Percentiles rank a stretch among this genome's conserved stretches.
Evolutionary conservation across 2,113 vertebrate genomes (phyloP).

Genomic region (Sigmodon hispidus): DNA sequence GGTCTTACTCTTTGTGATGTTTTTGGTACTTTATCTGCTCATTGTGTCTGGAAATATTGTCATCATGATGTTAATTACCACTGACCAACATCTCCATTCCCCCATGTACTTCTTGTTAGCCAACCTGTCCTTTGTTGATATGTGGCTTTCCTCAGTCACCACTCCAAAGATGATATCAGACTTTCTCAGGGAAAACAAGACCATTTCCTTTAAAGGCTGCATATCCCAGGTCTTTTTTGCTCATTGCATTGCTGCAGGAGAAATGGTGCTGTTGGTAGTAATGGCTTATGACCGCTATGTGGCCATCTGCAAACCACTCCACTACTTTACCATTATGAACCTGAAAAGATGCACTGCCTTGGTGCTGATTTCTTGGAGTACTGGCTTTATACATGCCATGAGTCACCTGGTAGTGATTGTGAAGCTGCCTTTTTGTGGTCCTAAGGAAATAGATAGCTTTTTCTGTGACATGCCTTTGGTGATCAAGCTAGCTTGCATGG

Average conservation of each 20-base stretch:
- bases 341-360: conserved; percentile 35
- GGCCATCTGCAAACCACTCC: conserved; percentile 80
- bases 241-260: conserved; percentile 60
- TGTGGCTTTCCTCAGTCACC: conserved; percentile 60
- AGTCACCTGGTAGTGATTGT: conserved; percentile 61
- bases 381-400: conserved; percentile 57
- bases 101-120: conserved; percentile 73
- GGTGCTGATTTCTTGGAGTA: conserved; percentile 25
- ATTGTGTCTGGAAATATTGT: conserved; percentile 70
- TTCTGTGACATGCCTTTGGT: conserved; percentile 71
- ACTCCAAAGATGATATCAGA: conserved; percentile 65
- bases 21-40: conserved; percentile 64
- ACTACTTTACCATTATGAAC: conserved; percentile 73
- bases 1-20: conserved; percentile 41
- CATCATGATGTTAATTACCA: conserved; percentile 58
- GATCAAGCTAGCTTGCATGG: conserved; percentile 65
- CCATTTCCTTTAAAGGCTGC: conserved; percentile 68
- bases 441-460: conserved; percentile 37
- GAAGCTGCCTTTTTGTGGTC: conserved; percentile 49
- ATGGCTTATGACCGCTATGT: conserved; percentile 82
- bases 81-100: conserved; percentile 15
- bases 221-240: conserved; percentile 68
- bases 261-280: conserved; percentile 68
- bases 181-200: conserved; percentile 56
- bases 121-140: conserved; percentile 69